phyloP scores from a whole-genome alignment of 2,113 vertebrate genomes.

The Pogonocichla stellata region DNA sequence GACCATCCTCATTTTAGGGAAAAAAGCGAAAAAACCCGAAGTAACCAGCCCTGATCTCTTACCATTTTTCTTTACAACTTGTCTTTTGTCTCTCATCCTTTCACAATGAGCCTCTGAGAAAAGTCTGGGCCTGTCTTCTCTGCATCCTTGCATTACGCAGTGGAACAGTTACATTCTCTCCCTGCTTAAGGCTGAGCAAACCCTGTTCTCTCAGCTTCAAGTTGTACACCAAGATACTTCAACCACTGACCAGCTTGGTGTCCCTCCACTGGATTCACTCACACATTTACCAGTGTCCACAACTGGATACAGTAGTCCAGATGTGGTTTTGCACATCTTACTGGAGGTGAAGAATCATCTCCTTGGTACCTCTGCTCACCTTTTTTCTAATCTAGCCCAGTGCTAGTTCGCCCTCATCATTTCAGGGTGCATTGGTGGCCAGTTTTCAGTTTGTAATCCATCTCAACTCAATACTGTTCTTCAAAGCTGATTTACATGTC shows the following conservation, averaged over 20 bases:
- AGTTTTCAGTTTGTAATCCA: neutral
- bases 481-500: neutral
- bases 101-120: neutral
- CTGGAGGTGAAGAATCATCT: neutral
- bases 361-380: neutral
- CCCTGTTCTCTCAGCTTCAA: neutral
- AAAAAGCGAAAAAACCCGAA: neutral
- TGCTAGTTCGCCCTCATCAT: neutral
- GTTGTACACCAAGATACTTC: rapidly evolving
- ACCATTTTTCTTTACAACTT: neutral
- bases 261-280: neutral
- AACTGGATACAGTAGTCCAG: neutral
- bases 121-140: neutral
- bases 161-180: neutral
- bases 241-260: neutral
- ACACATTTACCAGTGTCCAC: neutral
- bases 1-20: neutral
- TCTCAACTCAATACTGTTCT: neutral
- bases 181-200: neutral
- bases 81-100: neutral
- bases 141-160: neutral
- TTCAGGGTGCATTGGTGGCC: neutral
- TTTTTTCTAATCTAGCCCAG: neutral
- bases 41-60: neutral
- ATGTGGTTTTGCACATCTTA: neutral